A percentile compares a stretch with the other conserved stretches of the same genome.
Evolutionary conservation across 2,797 vertebrate genomes (phyloP).

Genomic region (Novumbra hubbsi): DNA sequence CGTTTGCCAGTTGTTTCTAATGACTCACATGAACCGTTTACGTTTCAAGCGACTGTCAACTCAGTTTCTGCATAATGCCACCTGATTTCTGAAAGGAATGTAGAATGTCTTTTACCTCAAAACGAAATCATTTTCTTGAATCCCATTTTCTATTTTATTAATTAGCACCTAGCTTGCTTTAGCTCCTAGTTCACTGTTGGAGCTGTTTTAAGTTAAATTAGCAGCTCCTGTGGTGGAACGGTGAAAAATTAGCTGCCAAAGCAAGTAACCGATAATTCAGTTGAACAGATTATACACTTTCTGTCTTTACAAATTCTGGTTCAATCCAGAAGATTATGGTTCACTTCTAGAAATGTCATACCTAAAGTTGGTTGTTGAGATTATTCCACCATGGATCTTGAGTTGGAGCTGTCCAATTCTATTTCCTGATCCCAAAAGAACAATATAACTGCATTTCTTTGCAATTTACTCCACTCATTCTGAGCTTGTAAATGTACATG

Average conservation of each 20-base stretch:
- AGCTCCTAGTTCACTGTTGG: constrained; percentile 46
- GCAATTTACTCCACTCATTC: neutral
- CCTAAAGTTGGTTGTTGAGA: neutral
- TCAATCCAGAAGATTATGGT: neutral
- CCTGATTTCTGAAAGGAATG: constrained; percentile 73
- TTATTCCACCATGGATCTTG: neutral
- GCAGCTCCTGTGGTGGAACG: constrained; percentile 11
- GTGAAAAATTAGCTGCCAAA: too few species aligned
- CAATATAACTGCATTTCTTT: neutral
- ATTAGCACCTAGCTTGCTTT: constrained; percentile 40
- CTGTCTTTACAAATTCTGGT: neutral
- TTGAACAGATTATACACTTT: neutral
- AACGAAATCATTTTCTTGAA: constrained; percentile 6
- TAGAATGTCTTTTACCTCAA: constrained; percentile 54
- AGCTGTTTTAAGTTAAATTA: constrained; percentile 28
- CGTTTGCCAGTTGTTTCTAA: constrained; percentile 66
- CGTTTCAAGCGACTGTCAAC: constrained; percentile 61
- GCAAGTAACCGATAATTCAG: too few species aligned
- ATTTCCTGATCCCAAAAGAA: constrained; percentile 22
- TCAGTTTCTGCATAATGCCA: constrained; percentile 62
- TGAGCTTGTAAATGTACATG: neutral
- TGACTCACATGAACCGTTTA: constrained; percentile 46
- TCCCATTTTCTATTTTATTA: constrained; percentile 33
- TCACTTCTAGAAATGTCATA: neutral
- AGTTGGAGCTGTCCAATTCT: neutral